Base-by-base conservation (phyloP, 2,113 vertebrate species). In the Aspidoscelis tigris region DNA sequence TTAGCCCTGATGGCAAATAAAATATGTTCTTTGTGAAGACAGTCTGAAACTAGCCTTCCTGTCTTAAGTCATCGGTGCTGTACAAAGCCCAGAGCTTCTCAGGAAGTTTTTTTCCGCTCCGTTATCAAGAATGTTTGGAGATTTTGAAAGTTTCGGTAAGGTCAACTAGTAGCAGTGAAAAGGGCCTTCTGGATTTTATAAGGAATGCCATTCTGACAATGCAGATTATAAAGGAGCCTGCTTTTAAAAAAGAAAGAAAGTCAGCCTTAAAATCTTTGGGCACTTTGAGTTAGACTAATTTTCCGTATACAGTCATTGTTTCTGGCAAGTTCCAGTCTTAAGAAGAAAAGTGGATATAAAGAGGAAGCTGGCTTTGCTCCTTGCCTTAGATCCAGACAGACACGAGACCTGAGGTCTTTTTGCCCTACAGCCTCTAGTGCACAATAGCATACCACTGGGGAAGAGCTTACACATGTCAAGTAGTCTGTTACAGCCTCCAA, bases 201-300 rank as follows among this genome's bases (percentile, higher is more conserved):
- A 82, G 68, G n/a, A 39, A 73, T 0, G 18, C 82, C n/a, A 82
- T 77, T 86, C 74, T 69, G 81, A 82, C 39, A 85, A 43, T 12
- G 20, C 1, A 41, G 80, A 26, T 33, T 0, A 61, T 0, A 61
- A 73, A 70, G 21, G 64, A 90, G 78, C 21, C 69, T 84, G 76
- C 71, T 43, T 61, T 61, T 86, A 66, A 61, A 61, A 61, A 61
- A 18, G 58, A 82, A 88, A 64, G 55, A 82, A 89, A 76, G 85
- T 83, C 85, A 83, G 76, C 84, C 61, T 74, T 79, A 80, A 89
- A 93, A 79, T 43, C 85, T 86, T 75, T 83, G 85, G 87, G n/a
- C 41, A 82, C 8, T 79, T 91, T 91, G 86, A 84, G 77, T 86
- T 71, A 70, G 39, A 85, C 26, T 65, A 16, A 75, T 65, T n/a